Percentiles rank a stretch among this genome's conserved stretches.
Conservation (phyloP, 1,140 invertebrate genomes). For the Andricus grossulariae region DNA sequence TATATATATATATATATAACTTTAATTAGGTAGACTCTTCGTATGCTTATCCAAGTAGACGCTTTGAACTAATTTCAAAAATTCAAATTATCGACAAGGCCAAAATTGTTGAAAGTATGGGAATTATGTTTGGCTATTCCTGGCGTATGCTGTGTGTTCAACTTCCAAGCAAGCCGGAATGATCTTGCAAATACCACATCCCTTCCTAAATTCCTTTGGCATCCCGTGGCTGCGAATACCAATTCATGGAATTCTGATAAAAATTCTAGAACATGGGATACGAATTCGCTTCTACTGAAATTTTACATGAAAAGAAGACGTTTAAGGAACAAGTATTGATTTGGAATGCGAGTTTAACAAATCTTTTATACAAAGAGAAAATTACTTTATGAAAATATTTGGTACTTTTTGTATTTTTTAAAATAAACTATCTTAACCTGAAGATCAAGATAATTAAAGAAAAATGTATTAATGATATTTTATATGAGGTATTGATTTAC, state of each 20-base stretch:
- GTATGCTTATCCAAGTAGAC: too few relatives aligned
- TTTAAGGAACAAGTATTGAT: neutral
- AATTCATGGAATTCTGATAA: constrained; percentile 25
- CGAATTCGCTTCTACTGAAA: neutral
- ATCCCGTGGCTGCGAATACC: constrained; percentile 7
- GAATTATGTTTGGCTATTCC: constrained; percentile 3
- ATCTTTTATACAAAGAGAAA: neutral
- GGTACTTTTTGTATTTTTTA: too few relatives aligned
- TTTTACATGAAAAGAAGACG: neutral
- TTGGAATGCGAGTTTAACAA: neutral
- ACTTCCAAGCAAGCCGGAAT: constrained; percentile 8
- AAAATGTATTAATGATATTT: too few relatives aligned
- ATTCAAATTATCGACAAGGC: neutral
- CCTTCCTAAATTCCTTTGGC: constrained; percentile 7
- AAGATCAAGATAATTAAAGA: too few relatives aligned
- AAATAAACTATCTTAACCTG: too few relatives aligned
- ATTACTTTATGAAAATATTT: neutral
- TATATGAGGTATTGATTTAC: too few relatives aligned
- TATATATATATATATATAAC: too few relatives aligned
- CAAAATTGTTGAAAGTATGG: neutral
- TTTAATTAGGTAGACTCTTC: too few relatives aligned
- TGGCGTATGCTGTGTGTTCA: neutral
- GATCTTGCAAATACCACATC: constrained; percentile 26
- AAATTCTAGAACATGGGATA: neutral
- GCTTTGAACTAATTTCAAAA: neutral